Evolutionary conservation across 2,797 vertebrate species (phyloP), one percentile per base, ranked within the genome.

Genomic region (Hydrophis major): DNA sequence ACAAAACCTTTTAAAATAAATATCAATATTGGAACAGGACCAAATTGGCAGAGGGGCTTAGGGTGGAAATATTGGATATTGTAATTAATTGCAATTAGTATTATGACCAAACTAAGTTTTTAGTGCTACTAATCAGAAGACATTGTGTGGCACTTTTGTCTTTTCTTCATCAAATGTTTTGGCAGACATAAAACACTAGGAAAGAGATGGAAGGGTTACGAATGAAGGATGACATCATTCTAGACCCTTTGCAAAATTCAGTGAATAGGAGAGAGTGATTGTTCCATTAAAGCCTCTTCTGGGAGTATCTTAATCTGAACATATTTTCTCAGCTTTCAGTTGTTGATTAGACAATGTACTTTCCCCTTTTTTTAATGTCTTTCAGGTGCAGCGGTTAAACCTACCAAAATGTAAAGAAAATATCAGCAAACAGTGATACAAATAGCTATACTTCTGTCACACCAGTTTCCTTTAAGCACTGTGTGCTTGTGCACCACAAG

Each of bases 281-380:
- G 42, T 37, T 47, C 74, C 74, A 83, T 83, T 83, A 83, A 83
- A 83, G 37, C 20, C 74, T 83, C 42, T 86, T 93, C 94, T 83
- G 42, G 37, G 74, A 47, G 22, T 47, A 83, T 83, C 74, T 83
- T 47, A 87, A 0, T 66, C 0, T 60, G 94, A 95, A 94, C 96
- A 94, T 63, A 93, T 94, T 95, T 95, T 96, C 93, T 55, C 87
- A 94, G 89, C 89, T 63, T 96, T 87, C 86, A 95, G 93, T 92
- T 95, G 96, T 97, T 97, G 97, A 97, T 97, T 94, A 95, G 94
- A 59, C 92, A 78, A 94, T 95, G 96, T 96, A 96, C 95, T 94
- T 95, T 89, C 13, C 42, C 96, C 96, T 96, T 93, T 92, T 94
- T 87, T 13, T 1, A 3, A 93, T 95, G 91, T 93, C 78, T 91